These are phyloP conservation scores for Pinna nobilis DNA, from an alignment of 1,140 invertebrate genomes.

Conservation along the genomic window DNA sequence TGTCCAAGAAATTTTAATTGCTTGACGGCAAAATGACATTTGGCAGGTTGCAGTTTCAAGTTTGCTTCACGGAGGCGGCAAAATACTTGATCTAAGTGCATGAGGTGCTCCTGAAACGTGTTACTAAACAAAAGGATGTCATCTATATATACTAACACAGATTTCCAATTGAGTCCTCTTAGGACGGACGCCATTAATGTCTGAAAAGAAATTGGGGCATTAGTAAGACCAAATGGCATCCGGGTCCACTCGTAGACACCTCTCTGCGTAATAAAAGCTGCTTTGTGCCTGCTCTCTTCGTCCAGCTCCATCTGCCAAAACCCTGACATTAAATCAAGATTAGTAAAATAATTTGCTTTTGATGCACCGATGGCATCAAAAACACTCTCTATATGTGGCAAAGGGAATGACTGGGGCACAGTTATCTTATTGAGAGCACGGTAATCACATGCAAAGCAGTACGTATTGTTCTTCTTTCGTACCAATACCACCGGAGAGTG, in stretches of 20 bases:
- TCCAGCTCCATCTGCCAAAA: constrained; percentile 48
- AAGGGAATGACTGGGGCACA: constrained; percentile 29
- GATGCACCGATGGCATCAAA: constrained; percentile 27
- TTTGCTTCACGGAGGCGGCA: constrained; percentile 20
- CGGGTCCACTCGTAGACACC: constrained; percentile 19
- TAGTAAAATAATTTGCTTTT: constrained; percentile 30
- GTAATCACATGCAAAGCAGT: constrained; percentile 45
- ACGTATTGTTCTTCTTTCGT: constrained; percentile 18
- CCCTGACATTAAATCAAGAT: constrained; percentile 41
- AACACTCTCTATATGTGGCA: constrained; percentile 36
- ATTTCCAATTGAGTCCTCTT: constrained; percentile 22
- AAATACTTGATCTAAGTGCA: constrained; percentile 12
- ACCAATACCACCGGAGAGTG: constrained; percentile 36
- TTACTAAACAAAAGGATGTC: constrained; percentile 19
- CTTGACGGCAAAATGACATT: constrained; percentile 16
- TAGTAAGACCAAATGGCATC: constrained; percentile 37
- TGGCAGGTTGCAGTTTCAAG: constrained; percentile 29
- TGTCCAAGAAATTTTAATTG: constrained; percentile 24
- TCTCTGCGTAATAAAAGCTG: constrained; percentile 16
- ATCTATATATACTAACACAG: constrained; percentile 35
- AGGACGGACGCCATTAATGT: constrained; percentile 11
- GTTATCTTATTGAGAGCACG: constrained; percentile 38
- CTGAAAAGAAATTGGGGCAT: constrained; percentile 25
- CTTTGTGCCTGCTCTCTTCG: constrained; percentile 27
- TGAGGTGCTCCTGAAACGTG: constrained; percentile 29